phyloP scores from a whole-genome alignment of 2,113 vertebrate genomes.

The Ia io region DNA sequence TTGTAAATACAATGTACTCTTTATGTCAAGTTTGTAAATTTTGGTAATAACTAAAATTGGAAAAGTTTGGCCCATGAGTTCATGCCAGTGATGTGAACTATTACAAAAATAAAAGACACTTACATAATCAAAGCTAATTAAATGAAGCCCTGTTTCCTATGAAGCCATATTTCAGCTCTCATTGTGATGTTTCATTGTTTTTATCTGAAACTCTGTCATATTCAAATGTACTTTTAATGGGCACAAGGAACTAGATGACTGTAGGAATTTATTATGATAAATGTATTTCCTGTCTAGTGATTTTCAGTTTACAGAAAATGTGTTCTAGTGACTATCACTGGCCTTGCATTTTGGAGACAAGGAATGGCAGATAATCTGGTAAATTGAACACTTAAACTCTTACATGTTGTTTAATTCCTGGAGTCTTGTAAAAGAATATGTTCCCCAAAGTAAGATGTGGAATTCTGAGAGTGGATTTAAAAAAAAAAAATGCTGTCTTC shows the following conservation, averaged over 20 bases:
- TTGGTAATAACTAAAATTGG: slow-evolving; percentile 79
- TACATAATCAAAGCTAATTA: slow-evolving; percentile 60
- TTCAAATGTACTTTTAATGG: slow-evolving; percentile 51
- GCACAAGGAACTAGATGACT: slow-evolving; percentile 44
- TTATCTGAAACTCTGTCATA: slow-evolving; percentile 64
- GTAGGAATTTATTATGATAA: slow-evolving; percentile 53
- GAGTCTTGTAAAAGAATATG: slow-evolving; percentile 53
- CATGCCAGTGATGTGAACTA: slow-evolving; percentile 72
- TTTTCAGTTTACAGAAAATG: slow-evolving; percentile 56
- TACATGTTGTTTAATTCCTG: slow-evolving; percentile 58
- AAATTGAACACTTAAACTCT: slow-evolving; percentile 44
- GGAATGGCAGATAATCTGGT: slow-evolving; percentile 48
- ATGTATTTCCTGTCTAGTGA: slow-evolving; percentile 56
- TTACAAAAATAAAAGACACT: slow-evolving; percentile 62
- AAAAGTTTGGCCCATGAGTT: slow-evolving; percentile 73
- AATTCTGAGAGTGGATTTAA: slow-evolving; percentile 12
- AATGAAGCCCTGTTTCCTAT: slow-evolving; percentile 74
- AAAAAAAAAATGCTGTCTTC: slow-evolving; percentile 9
- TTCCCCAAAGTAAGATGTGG: slow-evolving; percentile 41
- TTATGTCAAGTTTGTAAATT: slow-evolving; percentile 81
- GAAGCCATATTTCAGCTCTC: slow-evolving; percentile 81
- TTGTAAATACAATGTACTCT: slow-evolving; percentile 88
- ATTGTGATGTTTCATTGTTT: slow-evolving; percentile 60
- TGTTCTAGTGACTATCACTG: slow-evolving; percentile 33
- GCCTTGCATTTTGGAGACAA: slow-evolving; percentile 61